These are phyloP conservation scores for Parotocinclus haroldoi DNA, from an alignment of 2,797 vertebrate genomes.

Conservation along the genomic window DNA sequence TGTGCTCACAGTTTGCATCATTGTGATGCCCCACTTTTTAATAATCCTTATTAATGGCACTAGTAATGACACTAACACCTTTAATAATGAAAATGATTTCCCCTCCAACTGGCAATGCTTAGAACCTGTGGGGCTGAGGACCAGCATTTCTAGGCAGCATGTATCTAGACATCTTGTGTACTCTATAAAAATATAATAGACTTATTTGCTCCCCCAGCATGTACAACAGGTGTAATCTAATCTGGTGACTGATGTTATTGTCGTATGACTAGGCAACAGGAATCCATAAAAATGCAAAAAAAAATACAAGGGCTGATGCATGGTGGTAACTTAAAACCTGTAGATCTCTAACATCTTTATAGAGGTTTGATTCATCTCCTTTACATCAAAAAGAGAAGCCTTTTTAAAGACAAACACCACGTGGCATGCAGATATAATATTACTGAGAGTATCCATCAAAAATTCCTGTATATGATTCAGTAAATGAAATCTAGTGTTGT, in stretches of 20 bases:
- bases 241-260: slow-evolving; percentile 17
- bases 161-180: not conserved
- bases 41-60: too few species aligned
- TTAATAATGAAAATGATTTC: too few species aligned
- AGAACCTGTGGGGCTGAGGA: not conserved
- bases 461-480: too few species aligned
- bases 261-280: slow-evolving; percentile 18
- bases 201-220: not conserved
- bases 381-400: not conserved
- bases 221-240: slow-evolving; percentile 6
- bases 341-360: slow-evolving; percentile 20
- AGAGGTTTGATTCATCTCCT: slow-evolving; percentile 16
- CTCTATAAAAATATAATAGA: too few species aligned
- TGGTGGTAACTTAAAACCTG: slow-evolving; percentile 4
- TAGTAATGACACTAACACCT: too few species aligned
- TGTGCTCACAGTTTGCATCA: too few species aligned
- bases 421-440: slow-evolving; percentile 11
- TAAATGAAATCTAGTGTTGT: too few species aligned
- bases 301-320: slow-evolving; percentile 17
- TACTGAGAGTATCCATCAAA: too few species aligned
- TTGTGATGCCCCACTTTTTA: too few species aligned
- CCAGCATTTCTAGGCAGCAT: not conserved
- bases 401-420: slow-evolving; percentile 28
- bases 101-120: not conserved
- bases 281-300: slow-evolving; percentile 32